Conservation (phyloP, 2,888 invertebrate genomes). For the Drosophila sordidula region DNA sequence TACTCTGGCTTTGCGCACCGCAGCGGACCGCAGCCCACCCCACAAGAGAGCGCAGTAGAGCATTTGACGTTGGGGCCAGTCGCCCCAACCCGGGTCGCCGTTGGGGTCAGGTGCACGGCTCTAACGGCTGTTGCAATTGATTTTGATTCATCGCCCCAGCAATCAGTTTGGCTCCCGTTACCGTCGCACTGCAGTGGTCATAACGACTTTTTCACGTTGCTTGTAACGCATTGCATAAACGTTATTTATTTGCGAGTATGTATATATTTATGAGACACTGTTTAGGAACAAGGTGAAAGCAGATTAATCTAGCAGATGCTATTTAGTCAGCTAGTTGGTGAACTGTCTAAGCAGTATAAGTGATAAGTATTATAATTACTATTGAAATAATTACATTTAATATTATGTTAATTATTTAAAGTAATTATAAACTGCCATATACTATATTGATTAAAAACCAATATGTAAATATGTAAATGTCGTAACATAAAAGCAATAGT, state of each 20-base stretch:
- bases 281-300: neutral
- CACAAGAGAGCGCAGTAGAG: neutral
- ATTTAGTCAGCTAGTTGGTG: no score
- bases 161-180: constrained; percentile 13
- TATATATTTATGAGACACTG: neutral
- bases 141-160: constrained; percentile 63
- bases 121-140: constrained; percentile 66
- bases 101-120: constrained; percentile 40
- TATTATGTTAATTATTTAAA: no score
- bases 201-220: constrained; percentile 20
- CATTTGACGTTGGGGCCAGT: constrained; percentile 16
- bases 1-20: no score
- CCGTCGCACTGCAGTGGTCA: constrained; percentile 21
- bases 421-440: no score
- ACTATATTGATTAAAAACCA: no score
- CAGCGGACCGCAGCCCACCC: neutral
- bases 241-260: neutral
- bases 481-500: no score
- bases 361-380: no score
- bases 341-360: no score
- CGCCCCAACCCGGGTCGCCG: constrained; percentile 8
- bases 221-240: constrained; percentile 18
- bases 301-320: neutral
- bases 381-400: no score
- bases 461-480: no score